Evolutionary conservation across 2,888 invertebrate genomes (phyloP).

Genomic region (Idaea dimidiata): DNA sequence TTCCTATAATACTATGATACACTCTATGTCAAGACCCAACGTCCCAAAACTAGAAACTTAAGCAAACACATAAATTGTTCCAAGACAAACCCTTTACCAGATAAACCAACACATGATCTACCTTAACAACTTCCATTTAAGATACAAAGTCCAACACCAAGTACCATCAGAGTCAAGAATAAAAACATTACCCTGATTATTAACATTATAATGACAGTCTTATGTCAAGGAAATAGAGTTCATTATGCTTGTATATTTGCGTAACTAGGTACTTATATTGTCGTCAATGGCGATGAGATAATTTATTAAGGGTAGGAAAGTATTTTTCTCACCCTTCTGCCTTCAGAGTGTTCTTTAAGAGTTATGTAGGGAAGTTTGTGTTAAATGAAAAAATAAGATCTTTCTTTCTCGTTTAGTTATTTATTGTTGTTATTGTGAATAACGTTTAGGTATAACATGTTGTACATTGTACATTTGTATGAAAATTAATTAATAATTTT

Average conservation of each 20-base stretch:
- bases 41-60: constrained; percentile 57
- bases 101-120: constrained; percentile 22
- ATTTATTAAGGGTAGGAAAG: constrained; percentile 57
- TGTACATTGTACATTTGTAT: too few relatives aligned
- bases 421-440: constrained; percentile 3
- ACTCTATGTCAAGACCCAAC: constrained; percentile 27
- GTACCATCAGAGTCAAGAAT: constrained; percentile 15
- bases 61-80: constrained; percentile 70
- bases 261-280: constrained; percentile 44
- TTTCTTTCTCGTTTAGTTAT: constrained; percentile 7
- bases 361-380: constrained; percentile 12
- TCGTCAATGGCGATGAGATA: constrained; percentile 54
- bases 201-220: constrained; percentile 17
- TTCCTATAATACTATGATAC: too few relatives aligned
- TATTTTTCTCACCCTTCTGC: constrained; percentile 54
- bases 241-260: constrained; percentile 22
- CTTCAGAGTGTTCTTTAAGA: constrained; percentile 46
- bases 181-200: constrained; percentile 16
- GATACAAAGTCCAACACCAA: constrained; percentile 18
- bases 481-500: too few relatives aligned
- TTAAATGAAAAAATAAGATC: constrained; percentile 2
- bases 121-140: constrained; percentile 30
- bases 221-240: constrained; percentile 29
- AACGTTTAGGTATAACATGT: constrained; percentile 7
- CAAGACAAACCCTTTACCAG: constrained; percentile 52